Percentiles rank a stretch among this genome's conserved stretches.
Evolutionary conservation across 2,888 invertebrate genomes (phyloP).

Genomic region (Tiliacea aurago): DNA sequence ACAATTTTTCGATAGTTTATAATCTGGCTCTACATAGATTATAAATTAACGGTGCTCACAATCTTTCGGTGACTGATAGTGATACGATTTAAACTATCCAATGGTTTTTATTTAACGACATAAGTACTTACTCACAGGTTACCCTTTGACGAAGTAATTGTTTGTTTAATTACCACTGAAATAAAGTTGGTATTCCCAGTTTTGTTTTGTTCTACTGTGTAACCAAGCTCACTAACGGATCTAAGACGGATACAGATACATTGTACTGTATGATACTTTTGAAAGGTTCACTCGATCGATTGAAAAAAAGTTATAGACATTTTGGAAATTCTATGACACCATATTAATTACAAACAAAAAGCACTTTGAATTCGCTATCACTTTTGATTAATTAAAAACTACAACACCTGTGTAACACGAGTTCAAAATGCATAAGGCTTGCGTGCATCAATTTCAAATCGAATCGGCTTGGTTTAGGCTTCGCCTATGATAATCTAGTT

Average conservation of each 20-base stretch:
- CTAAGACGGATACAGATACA: not conserved
- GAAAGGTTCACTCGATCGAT: not conserved
- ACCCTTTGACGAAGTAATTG: too few species aligned
- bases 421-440: slow-evolving; percentile 2
- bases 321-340: not conserved
- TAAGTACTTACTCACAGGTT: not conserved
- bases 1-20: too few species aligned
- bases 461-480: not conserved
- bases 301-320: not conserved
- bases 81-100: too few species aligned
- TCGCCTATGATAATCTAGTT: slow-evolving; percentile 36
- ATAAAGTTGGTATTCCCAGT: not conserved
- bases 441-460: not conserved
- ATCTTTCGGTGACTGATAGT: too few species aligned
- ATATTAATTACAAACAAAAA: not conserved
- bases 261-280: not conserved
- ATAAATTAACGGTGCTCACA: too few species aligned
- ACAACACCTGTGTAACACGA: not conserved
- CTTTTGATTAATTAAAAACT: not conserved
- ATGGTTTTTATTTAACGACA: not conserved
- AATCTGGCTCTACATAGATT: too few species aligned
- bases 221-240: not conserved
- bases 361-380: not conserved
- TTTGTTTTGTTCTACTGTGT: not conserved
- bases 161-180: not conserved